Base-by-base conservation (phyloP, 2,113 vertebrate genomes). In the Thalassoma bifasciatum region DNA sequence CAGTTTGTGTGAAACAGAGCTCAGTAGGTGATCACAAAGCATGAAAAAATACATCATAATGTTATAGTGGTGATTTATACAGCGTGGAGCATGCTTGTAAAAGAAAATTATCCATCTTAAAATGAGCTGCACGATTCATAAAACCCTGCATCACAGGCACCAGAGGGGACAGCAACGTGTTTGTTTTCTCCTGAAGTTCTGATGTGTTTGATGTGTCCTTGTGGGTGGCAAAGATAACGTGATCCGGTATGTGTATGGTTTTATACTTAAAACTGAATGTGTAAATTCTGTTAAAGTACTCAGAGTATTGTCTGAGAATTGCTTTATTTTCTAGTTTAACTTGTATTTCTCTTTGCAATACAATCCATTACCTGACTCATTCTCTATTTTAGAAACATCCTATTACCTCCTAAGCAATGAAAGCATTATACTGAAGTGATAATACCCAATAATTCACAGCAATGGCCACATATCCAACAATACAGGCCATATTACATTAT, bases 1-100 rank as follows among this genome's bases (percentile, higher is more conserved):
- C 47, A 60, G 40, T 70, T 40, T 26, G 22, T 46, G 47, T 63
- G 49, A 74, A 66, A 56, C 36, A 38, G 42, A 75, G 68, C 68
- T 58, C 34, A 57, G 51, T 46, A 10, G 26, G 49, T 54, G 42
- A 69, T 73, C 24, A 63, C 21, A 23, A 56, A 37, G 38, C 24
- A 16, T 42, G 26, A 37, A 63, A 62, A 54, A 14, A 63, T 23
- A 16, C 58, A 54, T 52, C 30, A 53, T 26, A 51, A 37, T 16
- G 8, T 42, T 59, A 60, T 59, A 23, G 67, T 75, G 38, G 10
- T 75, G 30, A 22, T 40, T 6, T 47, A 47, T 17, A 47, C 19
- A 19, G 14, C 2, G 13, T 49, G 4, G 16, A 10, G 38, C 30
- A 30, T 30, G 42, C 42, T 10, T 56, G 11, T 3, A 11, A 19